Evolutionary conservation across 2,113 vertebrate species (phyloP).

Genomic region (Lasiurus cinereus): DNA sequence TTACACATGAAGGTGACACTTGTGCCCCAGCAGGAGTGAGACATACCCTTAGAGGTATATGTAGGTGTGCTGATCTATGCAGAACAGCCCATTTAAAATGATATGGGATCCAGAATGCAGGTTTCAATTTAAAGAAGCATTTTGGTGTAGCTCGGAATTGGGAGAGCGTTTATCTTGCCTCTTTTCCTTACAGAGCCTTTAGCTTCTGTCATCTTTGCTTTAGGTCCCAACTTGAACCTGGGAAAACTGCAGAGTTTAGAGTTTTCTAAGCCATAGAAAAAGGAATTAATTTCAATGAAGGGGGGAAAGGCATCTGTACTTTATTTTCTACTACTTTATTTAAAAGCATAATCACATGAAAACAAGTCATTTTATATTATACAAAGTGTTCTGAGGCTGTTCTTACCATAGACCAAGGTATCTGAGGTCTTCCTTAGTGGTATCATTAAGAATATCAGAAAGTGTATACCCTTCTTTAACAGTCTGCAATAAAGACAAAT

Average conservation of each 20-base stretch:
- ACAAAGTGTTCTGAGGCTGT: neutral
- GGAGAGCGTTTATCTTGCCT: neutral
- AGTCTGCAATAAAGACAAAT: slow-evolving; percentile 89
- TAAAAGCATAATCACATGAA: neutral
- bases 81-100: neutral
- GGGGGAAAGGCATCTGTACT: neutral
- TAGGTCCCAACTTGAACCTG: neutral
- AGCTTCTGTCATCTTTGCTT: neutral
- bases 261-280: slow-evolving; percentile 15
- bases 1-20: neutral
- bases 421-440: slow-evolving; percentile 93
- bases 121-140: neutral
- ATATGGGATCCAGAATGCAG: neutral
- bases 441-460: slow-evolving; percentile 89
- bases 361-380: neutral
- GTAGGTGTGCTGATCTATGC: neutral
- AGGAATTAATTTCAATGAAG: neutral
- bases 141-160: no score
- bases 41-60: neutral
- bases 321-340: slow-evolving; percentile 1
- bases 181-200: neutral
- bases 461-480: slow-evolving; percentile 93
- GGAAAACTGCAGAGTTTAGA: neutral
- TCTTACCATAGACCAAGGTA: slow-evolving; percentile 91
- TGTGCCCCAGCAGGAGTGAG: neutral